phyloP scores from a whole-genome alignment of 2,797 vertebrate genomes.

The Ciconia nigra region DNA sequence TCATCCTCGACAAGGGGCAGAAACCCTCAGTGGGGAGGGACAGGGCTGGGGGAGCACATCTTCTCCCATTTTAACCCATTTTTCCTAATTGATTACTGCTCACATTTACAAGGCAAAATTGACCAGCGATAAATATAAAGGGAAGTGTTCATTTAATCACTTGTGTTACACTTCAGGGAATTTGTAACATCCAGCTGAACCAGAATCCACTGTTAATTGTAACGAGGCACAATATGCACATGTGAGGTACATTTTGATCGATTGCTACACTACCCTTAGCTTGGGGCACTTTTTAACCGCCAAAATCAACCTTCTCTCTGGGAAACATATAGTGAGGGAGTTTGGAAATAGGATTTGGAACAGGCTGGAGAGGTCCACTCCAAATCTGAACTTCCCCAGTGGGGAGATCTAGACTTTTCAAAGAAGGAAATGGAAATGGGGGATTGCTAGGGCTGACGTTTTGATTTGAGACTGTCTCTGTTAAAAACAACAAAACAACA shows the following conservation, averaged over 20 bases:
- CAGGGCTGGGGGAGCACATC: background rate
- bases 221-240: background rate
- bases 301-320: background rate
- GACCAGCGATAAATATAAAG: background rate
- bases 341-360: background rate
- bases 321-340: background rate
- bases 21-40: background rate
- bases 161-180: background rate
- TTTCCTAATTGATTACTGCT: background rate
- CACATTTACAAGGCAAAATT: background rate
- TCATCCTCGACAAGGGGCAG: background rate
- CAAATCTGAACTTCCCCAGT: background rate
- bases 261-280: background rate
- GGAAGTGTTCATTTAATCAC: background rate
- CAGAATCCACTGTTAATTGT: background rate
- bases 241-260: rapidly evolving
- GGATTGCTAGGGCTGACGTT: background rate
- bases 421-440: background rate
- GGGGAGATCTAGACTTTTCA: background rate
- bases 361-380: background rate
- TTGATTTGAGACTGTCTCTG: background rate
- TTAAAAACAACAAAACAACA: background rate
- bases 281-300: background rate
- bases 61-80: background rate
- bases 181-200: background rate